Evolutionary conservation across 2,113 vertebrate species (phyloP).

Genomic region (Xenopus borealis): DNA sequence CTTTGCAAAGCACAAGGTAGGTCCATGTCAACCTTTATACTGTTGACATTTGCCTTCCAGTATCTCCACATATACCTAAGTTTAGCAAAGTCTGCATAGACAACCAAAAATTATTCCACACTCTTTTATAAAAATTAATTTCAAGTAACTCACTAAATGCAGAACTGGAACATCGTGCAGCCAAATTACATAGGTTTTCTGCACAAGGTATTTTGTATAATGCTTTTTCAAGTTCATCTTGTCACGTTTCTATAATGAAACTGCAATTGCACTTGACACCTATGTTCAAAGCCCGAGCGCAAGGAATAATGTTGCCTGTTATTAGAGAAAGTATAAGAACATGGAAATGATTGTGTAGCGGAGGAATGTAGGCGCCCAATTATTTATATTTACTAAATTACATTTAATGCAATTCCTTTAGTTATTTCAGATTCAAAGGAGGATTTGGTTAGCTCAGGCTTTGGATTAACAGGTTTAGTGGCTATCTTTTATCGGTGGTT

Average conservation of each 20-base stretch:
- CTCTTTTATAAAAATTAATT: too few species aligned
- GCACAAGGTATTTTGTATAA: background rate
- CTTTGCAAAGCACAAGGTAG: too few species aligned
- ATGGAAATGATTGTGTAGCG: background rate
- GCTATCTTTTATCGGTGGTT: too few species aligned
- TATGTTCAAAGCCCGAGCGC: background rate
- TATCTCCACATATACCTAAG: too few species aligned
- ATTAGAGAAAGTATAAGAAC: background rate
- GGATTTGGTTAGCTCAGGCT: too few species aligned
- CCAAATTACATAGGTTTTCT: too few species aligned
- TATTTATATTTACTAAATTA: conserved; percentile 30
- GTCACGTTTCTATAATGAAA: conserved; percentile 4
- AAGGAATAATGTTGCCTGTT: conserved; percentile 7
- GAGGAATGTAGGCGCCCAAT: background rate
- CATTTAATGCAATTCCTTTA: conserved; percentile 32
- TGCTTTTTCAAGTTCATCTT: background rate
- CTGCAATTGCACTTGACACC: background rate
- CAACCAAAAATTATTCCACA: too few species aligned
- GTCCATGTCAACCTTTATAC: too few species aligned
- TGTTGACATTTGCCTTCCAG: too few species aligned
- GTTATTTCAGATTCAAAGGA: conserved; percentile 4
- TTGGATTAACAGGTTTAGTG: background rate
- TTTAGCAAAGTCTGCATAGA: too few species aligned
- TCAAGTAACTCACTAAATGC: too few species aligned
- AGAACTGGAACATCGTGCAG: too few species aligned